phyloP scores from a whole-genome alignment of 1,140 invertebrate species.

The Neodiprion lecontei region DNA sequence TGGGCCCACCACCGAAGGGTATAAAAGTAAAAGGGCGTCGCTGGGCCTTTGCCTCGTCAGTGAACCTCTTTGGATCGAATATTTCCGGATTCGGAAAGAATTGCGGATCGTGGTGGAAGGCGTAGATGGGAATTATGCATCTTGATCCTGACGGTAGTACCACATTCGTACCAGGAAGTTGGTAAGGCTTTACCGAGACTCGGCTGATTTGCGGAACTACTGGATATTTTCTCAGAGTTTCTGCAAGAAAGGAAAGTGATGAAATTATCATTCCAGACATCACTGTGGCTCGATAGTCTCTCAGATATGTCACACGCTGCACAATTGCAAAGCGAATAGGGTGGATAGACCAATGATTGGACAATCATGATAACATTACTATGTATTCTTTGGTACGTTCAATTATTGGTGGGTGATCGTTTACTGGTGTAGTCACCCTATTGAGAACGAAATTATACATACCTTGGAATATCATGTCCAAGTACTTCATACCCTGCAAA shows the following conservation, averaged over 20 bases:
- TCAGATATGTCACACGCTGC: too few species aligned
- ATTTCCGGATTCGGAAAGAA: constrained; percentile 70
- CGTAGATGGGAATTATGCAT: constrained; percentile 63
- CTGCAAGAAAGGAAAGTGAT: constrained; percentile 40
- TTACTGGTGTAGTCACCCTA: too few species aligned
- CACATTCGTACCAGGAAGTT: constrained; percentile 57
- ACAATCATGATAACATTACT: too few species aligned
- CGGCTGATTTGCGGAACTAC: constrained; percentile 62
- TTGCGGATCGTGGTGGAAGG: constrained; percentile 70
- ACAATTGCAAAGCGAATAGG: too few species aligned
- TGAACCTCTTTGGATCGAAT: constrained; percentile 75
- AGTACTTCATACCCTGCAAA: constrained; percentile 24
- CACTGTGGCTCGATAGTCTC: too few species aligned
- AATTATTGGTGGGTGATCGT: too few species aligned
- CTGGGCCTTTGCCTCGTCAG: constrained; percentile 52
- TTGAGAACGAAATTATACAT: too few species aligned
- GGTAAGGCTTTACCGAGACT: constrained; percentile 60
- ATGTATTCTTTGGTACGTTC: too few species aligned
- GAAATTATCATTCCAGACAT: too few species aligned
- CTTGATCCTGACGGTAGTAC: constrained; percentile 60
- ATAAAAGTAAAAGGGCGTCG: constrained; percentile 58
- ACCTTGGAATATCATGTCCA: too few species aligned
- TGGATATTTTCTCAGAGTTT: constrained; percentile 68
- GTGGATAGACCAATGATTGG: too few species aligned
- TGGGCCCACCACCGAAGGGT: constrained; percentile 67